Evolutionary conservation across 2,113 vertebrate species (phyloP), one percentile per base, ranked within the genome.

Genomic region (Vulpes vulpes): DNA sequence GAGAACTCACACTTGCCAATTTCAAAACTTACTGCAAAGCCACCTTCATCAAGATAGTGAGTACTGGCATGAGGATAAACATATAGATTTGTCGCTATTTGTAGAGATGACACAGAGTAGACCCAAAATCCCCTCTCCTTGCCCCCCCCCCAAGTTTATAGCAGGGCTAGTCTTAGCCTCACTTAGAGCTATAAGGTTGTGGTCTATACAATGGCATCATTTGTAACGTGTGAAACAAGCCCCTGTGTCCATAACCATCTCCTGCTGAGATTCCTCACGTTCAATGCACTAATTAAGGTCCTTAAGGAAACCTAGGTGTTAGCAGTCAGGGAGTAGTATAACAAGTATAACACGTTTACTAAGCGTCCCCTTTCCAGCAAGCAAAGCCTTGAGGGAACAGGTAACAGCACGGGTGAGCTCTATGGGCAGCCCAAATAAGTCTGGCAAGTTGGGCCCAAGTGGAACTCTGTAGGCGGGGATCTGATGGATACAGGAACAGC

Each of bases 241-340:
- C 27, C 38, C 5, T 89, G 14, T 51, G 32, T 74, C 62, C 76
- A 93, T 95, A 93, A 83, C 76, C 65, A 69, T 91, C 59, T 59
- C 27, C 69, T 25, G 27, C n/a, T 91, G 64, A 94, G 94, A 91
- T 82, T 96, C 76, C 38, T 83, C 55, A 87, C 65, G 49, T 15
- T 88, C 25, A n/a, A 57, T n/a, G 19, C 38, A 67, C 8, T 79
- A 38, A 86, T 81, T 27, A 87, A 94, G 32, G 65, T 49, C 79
- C 49, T 79, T 69, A 91, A 74, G 76, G 74, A 87, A 53, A n/a
- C 30, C 20, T 43, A 64, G 11, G 23, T 87, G 0, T 65, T 59
- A 79, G n/a, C 30, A 74, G n/a, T 55, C 71, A 43, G 43, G 43
- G 43, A 43, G 43, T 43, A 43, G 43, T 43, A 43, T 43, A 43